Conservation (phyloP, 2,113 vertebrate genomes). For the Python bivittatus region DNA sequence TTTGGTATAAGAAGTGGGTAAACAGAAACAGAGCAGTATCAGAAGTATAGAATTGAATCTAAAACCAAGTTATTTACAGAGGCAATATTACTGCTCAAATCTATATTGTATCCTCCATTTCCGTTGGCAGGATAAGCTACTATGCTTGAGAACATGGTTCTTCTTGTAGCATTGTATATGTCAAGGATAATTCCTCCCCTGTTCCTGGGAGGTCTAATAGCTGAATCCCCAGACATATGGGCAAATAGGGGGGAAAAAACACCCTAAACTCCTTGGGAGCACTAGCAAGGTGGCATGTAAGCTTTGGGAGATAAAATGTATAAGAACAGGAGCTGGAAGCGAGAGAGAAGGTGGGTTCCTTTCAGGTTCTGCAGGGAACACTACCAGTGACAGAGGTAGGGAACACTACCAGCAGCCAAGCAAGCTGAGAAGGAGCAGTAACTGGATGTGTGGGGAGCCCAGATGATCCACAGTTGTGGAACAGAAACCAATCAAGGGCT, state of each 20-base stretch:
- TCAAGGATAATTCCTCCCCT: neutral
- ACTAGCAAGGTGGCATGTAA: neutral
- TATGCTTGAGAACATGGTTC: neutral
- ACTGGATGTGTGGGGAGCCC: too few species aligned
- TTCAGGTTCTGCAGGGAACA: neutral
- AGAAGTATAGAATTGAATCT: neutral
- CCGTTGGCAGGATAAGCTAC: neutral
- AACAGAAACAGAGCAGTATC: neutral
- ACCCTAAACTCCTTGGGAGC: neutral
- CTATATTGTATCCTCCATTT: neutral
- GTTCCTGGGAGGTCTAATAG: neutral
- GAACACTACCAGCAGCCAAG: too few species aligned
- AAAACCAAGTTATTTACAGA: neutral
- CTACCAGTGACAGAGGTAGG: too few species aligned
- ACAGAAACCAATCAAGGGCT: too few species aligned
- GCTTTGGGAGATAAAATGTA: neutral
- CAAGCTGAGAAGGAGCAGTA: too few species aligned
- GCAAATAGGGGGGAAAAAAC: neutral
- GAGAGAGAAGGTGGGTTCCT: neutral
- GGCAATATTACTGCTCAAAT: neutral
- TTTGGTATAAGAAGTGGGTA: neutral
- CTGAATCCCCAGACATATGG: neutral
- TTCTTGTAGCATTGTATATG: neutral
- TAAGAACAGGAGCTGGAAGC: neutral
- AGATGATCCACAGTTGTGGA: too few species aligned